Evolutionary conservation across 1,140 invertebrate genomes (phyloP).

Genomic region (silkworm (Bombyx mori)): ASM3026992v2 NC_085125.1:5993501-5994000

Average conservation of each 20-base stretch:
- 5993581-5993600: slow-evolving; percentile 29
- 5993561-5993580: slow-evolving; percentile 29
- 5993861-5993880: no score
- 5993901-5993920: no score
- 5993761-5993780: no score
- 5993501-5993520: slow-evolving; percentile 60
- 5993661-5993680: slow-evolving; percentile 29
- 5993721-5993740: neutral
- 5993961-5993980: no score
- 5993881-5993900: no score
- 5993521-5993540: slow-evolving; percentile 66
- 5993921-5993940: no score
- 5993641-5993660: slow-evolving; percentile 49
- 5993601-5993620: slow-evolving; percentile 43
- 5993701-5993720: neutral
- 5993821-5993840: no score
- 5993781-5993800: no score
- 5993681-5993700: slow-evolving; percentile 26
- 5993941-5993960: no score
- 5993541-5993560: slow-evolving; percentile 53
- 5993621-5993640: slow-evolving; percentile 47
- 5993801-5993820: no score
- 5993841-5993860: no score
- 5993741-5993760: neutral
- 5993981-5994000: neutral